Base-by-base conservation (phyloP, 1,140 invertebrate species). In the Pissodes strobi region DNA sequence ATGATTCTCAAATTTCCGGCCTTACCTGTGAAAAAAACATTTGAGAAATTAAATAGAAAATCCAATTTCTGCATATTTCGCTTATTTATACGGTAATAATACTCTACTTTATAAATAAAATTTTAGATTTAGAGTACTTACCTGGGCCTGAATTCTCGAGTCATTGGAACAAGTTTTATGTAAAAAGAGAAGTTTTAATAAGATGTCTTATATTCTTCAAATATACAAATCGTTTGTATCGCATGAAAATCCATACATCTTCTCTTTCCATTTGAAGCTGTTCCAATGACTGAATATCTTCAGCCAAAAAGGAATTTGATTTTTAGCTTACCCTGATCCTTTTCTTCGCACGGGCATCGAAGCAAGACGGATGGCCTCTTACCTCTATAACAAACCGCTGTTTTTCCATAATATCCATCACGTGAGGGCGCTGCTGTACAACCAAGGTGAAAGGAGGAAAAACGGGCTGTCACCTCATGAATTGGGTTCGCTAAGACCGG, bases 381-480 rank as follows among this genome's bases (percentile, higher is more conserved):
- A 69, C 46, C 58, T 78, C 12, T 78, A 76, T 60, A 67, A 69
- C 8, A 72, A 70, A 52, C 78, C 83, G 66, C 73, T 86, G 8
- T 88, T 85, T 75, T 87, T 83, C 68, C 78, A 84, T 43, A 82
- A 87, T 41, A 83, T 85, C 64, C 86, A 86, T 1, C 87, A 88
- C 64, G 80, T 82, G n/a, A 73, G 80, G 61, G 82, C 85, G 0
- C 64, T 88, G 5, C 72, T 86, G 1, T 77, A 77, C 30, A 85
- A 87, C 68, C 85, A 88, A 70, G 76, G 85, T 57, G 74, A 83
- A n/a, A 77, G 87, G 55, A 64, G 75, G 13, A 62, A 74, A 12
- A 88, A 87, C 68, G 82, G 83, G 17, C 74, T 88, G 1, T 73
- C 80, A 21, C 81, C 79, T 0, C 80, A 87, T 66, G 72, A 82